phyloP scores from a whole-genome alignment of 2,113 vertebrate genomes.

The Myiagra hebetior region DNA sequence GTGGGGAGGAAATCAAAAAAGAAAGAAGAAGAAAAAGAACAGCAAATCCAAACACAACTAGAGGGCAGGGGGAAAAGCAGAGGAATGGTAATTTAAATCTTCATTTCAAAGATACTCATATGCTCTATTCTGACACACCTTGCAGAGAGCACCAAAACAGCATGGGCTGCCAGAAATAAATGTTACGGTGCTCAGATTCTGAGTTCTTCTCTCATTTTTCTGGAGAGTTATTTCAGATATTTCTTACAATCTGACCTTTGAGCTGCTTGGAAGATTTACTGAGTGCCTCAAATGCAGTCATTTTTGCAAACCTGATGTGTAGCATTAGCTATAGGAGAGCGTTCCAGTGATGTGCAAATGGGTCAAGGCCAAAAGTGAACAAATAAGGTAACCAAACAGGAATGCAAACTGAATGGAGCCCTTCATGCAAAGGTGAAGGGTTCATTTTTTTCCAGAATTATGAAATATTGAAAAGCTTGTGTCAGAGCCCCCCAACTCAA shows the following conservation, averaged over 20 bases:
- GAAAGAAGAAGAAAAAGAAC: not conserved
- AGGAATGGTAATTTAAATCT: not conserved
- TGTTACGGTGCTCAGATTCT: not conserved
- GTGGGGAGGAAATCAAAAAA: not conserved
- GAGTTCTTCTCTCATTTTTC: not conserved
- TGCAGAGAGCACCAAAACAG: not conserved
- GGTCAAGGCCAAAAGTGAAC: conserved; percentile 39
- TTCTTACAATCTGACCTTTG: conserved; percentile 44
- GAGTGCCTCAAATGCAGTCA: not conserved
- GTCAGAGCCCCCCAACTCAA: conserved; percentile 5
- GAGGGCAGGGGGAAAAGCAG: not conserved
- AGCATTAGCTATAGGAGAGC: conserved; percentile 18
- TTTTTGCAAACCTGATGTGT: conserved; percentile 36
- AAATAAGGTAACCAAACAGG: conserved; percentile 31
- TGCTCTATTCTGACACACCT: not conserved
- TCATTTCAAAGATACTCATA: not conserved
- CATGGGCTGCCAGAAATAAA: not conserved
- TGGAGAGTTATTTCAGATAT: conserved; percentile 41
- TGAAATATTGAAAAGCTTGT: conserved; percentile 47
- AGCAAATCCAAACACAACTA: not conserved
- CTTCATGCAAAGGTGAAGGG: conserved; percentile 40
- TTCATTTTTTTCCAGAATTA: conserved; percentile 22
- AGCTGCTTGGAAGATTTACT: conserved; percentile 32
- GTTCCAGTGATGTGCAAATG: conserved; percentile 51
- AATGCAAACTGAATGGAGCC: conserved; percentile 46